A percentile compares a stretch with the other conserved stretches of the same genome.
Evolutionary conservation across 2,888 invertebrate species (phyloP).

Genomic region (Drosophila glabriapex): DNA sequence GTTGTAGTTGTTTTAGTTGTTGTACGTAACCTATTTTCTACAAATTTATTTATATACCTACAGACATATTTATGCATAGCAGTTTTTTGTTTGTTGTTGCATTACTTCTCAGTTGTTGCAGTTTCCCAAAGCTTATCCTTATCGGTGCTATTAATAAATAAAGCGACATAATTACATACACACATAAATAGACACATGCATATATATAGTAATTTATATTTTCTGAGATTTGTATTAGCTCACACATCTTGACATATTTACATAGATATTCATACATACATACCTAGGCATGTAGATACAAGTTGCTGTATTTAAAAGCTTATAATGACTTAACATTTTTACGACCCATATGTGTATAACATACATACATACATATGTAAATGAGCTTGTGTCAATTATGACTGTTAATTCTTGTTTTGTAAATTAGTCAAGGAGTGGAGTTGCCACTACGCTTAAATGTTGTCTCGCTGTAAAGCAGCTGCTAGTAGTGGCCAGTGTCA

Average conservation of each 20-base stretch:
- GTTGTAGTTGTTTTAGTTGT: conserved; percentile 9
- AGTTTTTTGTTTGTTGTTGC: conserved; percentile 23
- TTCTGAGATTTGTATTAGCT: conserved; percentile 42
- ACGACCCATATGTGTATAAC: conserved; percentile 1
- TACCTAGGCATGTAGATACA: conserved; percentile 24
- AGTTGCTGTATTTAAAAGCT: conserved; percentile 34
- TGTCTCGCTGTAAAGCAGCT: conserved; percentile 31
- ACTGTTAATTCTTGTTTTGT: conserved; percentile 47
- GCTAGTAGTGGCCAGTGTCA: conserved; percentile 14
- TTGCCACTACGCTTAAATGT: conserved; percentile 49
- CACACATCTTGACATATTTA: conserved; percentile 28
- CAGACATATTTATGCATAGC: conserved; percentile 15
- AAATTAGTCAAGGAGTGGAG: conserved; percentile 42
- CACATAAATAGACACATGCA: neutral
- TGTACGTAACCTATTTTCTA: conserved; percentile 61
- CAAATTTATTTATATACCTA: conserved; percentile 50
- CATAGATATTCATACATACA: neutral
- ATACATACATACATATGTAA: conserved; percentile 24
- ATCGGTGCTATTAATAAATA: conserved; percentile 53
- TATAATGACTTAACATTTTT: conserved; percentile 53
- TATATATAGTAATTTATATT: conserved; percentile 7
- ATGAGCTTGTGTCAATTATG: conserved; percentile 49
- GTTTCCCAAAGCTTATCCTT: conserved; percentile 56
- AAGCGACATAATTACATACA: conserved; percentile 22
- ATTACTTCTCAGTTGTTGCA: conserved; percentile 32